Conservation (phyloP, 2,113 vertebrate species). For the Trematocara stigmaticum region DNA sequence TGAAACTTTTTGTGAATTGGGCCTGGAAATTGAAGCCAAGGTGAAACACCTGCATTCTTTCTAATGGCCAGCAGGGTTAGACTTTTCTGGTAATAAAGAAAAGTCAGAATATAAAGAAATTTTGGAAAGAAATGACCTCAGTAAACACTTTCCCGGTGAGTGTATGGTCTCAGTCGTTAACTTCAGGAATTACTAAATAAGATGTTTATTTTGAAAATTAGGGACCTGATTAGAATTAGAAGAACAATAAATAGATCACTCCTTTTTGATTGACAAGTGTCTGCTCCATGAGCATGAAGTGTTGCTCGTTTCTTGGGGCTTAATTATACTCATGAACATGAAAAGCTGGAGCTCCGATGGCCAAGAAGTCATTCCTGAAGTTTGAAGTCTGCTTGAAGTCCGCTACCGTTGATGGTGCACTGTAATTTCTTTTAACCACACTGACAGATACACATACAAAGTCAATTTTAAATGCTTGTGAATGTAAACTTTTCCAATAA, state of each 20-base stretch:
- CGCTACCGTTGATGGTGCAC: neutral
- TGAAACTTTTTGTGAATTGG: neutral
- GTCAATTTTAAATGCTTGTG: neutral
- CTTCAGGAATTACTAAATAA: neutral
- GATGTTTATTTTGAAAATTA: neutral
- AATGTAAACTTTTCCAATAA: neutral
- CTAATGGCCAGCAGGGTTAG: neutral
- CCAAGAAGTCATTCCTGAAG: neutral
- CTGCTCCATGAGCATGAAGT: neutral
- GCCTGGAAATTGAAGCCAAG: neutral
- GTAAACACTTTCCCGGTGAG: neutral
- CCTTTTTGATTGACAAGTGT: neutral
- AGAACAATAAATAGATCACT: neutral
- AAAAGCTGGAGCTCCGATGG: neutral
- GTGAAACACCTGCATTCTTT: neutral
- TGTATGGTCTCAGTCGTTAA: neutral
- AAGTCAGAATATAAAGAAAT: neutral
- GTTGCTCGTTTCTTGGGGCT: neutral
- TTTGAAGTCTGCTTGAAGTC: neutral
- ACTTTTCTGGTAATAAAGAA: neutral
- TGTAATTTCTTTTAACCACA: neutral
- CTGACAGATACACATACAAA: neutral
- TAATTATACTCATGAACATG: neutral
- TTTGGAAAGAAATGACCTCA: neutral
- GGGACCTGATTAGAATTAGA: neutral